Evolutionary conservation across 1,140 invertebrate genomes (phyloP), one percentile per base, ranked within the genome.

Genomic region (Platyscapa corneri): DNA sequence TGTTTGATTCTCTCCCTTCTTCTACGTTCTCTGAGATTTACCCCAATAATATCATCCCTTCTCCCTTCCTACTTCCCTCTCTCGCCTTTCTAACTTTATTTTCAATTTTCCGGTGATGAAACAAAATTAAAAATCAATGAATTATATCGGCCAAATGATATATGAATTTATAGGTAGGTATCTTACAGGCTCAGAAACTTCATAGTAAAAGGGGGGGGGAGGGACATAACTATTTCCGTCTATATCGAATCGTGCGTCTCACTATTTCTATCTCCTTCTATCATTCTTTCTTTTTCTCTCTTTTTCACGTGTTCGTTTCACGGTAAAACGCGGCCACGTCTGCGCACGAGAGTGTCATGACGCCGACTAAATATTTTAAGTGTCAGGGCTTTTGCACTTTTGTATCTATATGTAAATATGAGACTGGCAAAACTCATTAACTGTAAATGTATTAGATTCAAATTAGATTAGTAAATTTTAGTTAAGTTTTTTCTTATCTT

Each of bases 191-290:
- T 74, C 39, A 23, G 23, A 42, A 42, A 76, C n/a, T 70, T 64
- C 8, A 82, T 6, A 37, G 72, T 76, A 65, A 83, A 77, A 77
- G 60, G 74, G 74, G 74, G 72, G 64, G 49, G 77, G 67, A 77
- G 60, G 74, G 74, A 56, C 82, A 84, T 70, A 7, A 42, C 83
- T 78, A 83, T 76, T 83, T 83, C 72, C 39, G 72, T 83, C 56
- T 76, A 56, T 65, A 53, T 76, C 78, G n/a, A 39, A 39, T 53
- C 46, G 3, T 76, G 16, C 20, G 1, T 53, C 42, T n/a, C 42
- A 49, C 42, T 30, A 10, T 76, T 72, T 12, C 39, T n/a, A 12
- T 76, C 37, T 75, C n/a, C 16, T 34, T 60, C 14, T 64, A 56
- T 76, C 34, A 46, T 72, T 53, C 14, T 30, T 16, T 32, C 65